Conservation (phyloP, 2,113 vertebrate species). For the Pandion haliaetus region DNA sequence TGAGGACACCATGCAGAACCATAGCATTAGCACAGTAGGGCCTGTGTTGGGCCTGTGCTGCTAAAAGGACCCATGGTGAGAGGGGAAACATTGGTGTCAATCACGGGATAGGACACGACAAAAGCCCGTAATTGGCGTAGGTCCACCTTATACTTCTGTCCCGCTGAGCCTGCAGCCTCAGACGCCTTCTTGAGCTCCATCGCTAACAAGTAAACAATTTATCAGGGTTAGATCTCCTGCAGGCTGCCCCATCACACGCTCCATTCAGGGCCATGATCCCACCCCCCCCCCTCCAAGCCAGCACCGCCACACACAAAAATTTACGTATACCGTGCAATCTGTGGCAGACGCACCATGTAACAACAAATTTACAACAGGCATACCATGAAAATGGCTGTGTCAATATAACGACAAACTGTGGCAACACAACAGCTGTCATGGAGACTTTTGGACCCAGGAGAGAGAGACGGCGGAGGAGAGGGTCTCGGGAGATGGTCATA, state of each 20-base stretch:
- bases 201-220: slow-evolving; percentile 88
- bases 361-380: slow-evolving; percentile 89
- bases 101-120: slow-evolving; percentile 78
- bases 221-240: slow-evolving; percentile 85
- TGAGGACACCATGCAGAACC: slow-evolving; percentile 78
- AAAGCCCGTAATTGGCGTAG: slow-evolving; percentile 87
- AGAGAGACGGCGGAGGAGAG: background rate
- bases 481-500: slow-evolving; percentile 29
- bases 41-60: slow-evolving; percentile 80
- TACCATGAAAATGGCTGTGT: slow-evolving; percentile 88
- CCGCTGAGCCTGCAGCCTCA: slow-evolving; percentile 76
- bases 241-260: slow-evolving; percentile 78
- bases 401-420: slow-evolving; percentile 83
- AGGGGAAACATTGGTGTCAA: slow-evolving; percentile 88
- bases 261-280: slow-evolving; percentile 76
- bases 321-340: slow-evolving; percentile 84
- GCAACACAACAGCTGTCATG: slow-evolving; percentile 73
- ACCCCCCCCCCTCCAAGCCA: slow-evolving; percentile 58
- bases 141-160: slow-evolving; percentile 86
- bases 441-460: slow-evolving; percentile 67
- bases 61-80: slow-evolving; percentile 86
- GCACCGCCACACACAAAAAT: slow-evolving; percentile 82
- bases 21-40: slow-evolving; percentile 81
- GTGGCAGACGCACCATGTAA: slow-evolving; percentile 87
- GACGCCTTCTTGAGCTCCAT: slow-evolving; percentile 76